These are phyloP conservation scores for Sorex araneus DNA, from an alignment of 2,113 vertebrate species.

Conservation along the genomic window DNA sequence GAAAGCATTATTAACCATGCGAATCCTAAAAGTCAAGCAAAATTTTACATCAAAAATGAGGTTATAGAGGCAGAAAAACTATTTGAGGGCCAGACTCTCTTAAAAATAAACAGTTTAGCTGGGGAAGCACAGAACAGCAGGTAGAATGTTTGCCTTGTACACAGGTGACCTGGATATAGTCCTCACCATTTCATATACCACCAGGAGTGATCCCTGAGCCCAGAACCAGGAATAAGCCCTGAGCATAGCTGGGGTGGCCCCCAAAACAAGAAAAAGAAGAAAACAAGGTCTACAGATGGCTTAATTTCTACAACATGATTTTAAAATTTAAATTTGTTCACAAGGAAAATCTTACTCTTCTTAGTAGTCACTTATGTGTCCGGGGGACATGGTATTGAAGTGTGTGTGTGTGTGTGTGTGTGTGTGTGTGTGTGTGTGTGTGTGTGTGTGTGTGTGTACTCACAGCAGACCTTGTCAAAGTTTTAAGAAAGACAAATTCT, in stretches of 20 bases:
- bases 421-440: background rate
- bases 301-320: background rate
- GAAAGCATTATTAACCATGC: background rate
- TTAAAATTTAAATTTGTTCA: conserved; percentile 1
- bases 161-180: too few relatives aligned
- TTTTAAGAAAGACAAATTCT: conserved; percentile 8
- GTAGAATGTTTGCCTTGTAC: too few relatives aligned
- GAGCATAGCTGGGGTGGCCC: too few relatives aligned
- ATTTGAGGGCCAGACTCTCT: background rate
- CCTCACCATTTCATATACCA: too few relatives aligned
- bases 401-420: too few relatives aligned
- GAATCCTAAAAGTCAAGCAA: background rate
- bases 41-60: conserved; percentile 9
- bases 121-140: too few relatives aligned
- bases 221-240: too few relatives aligned
- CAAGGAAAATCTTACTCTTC: background rate
- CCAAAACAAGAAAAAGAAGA: too few relatives aligned
- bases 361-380: background rate
- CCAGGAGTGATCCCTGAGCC: too few relatives aligned
- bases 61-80: background rate
- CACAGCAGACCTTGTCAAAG: background rate
- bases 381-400: background rate
- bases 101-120: conserved; percentile 34
- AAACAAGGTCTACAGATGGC: background rate
- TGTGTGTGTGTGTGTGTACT: background rate